Conservation (phyloP, 2,113 vertebrate species). For the Campylomormyrus tamandua region DNA sequence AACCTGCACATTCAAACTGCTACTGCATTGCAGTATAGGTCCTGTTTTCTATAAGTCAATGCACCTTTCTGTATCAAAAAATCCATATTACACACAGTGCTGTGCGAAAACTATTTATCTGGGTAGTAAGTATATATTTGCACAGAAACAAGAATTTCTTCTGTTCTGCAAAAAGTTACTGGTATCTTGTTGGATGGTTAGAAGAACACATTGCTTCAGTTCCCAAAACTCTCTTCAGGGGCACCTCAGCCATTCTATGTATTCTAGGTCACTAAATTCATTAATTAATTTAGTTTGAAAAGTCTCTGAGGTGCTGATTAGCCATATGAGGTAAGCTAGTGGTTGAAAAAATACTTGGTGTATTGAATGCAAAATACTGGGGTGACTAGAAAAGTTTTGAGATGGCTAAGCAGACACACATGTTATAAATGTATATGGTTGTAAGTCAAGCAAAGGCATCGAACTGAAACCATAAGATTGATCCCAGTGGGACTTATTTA, state of each 20-base stretch:
- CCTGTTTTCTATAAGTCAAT: background rate
- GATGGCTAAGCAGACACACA: background rate
- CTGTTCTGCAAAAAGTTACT: background rate
- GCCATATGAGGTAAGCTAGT: background rate
- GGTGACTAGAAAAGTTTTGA: background rate
- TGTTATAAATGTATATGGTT: background rate
- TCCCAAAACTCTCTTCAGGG: background rate
- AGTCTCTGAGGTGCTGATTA: background rate
- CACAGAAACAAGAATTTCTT: background rate
- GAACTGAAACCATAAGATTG: background rate
- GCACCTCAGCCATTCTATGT: background rate
- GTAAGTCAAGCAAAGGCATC: background rate
- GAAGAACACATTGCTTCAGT: background rate
- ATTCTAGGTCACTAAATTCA: background rate
- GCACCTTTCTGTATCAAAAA: background rate
- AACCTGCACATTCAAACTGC: background rate
- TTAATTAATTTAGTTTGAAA: background rate
- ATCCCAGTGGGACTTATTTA: conserved; percentile 1
- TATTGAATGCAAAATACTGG: background rate
- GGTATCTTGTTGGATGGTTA: background rate
- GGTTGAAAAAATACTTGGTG: background rate
- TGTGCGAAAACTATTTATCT: background rate
- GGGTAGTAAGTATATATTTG: background rate
- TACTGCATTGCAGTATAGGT: background rate
- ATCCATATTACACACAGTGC: background rate